Percentiles rank a stretch among this genome's conserved stretches.
These are phyloP conservation scores for Caenorhabditis latens DNA, from an alignment of 1,140 invertebrate species.

Conservation along the genomic window DNA sequence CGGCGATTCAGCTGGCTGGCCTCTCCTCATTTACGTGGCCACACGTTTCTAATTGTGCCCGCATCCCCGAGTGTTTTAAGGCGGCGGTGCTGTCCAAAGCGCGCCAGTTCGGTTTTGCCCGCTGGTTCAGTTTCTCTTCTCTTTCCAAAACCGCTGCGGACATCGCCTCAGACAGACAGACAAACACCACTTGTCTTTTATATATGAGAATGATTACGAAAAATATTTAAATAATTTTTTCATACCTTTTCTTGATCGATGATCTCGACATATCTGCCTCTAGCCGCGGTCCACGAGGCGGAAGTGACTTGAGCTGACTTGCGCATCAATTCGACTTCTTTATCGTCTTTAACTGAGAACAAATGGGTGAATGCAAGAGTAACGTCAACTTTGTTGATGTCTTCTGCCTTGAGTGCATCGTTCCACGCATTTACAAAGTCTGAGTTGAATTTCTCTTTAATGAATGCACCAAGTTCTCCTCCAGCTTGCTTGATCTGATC, in stretches of 20 bases:
- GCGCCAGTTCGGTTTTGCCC: no score
- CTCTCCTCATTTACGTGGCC: no score
- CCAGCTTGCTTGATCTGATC: constrained; percentile 24
- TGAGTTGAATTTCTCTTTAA: constrained; percentile 84
- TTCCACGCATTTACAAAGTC: constrained; percentile 94
- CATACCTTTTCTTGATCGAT: constrained; percentile 92
- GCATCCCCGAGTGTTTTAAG: no score
- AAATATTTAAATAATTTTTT: neutral
- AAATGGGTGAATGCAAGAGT: constrained; percentile 87
- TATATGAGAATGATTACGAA: neutral
- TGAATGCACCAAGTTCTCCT: constrained; percentile 14
- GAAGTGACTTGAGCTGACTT: constrained; percentile 92
- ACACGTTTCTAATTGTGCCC: no score
- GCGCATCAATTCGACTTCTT: constrained; percentile 91
- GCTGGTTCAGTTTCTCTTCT: no score
- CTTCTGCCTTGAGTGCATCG: constrained; percentile 80
- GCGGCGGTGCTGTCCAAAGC: no score
- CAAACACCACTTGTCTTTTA: no score
- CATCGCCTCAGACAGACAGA: no score
- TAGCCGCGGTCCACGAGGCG: constrained; percentile 94
- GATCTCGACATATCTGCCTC: constrained; percentile 97
- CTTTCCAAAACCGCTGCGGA: no score
- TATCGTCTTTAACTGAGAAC: constrained; percentile 94
- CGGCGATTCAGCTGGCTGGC: no score
- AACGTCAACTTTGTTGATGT: constrained; percentile 82